phyloP scores from a whole-genome alignment of 2,797 vertebrate species.

The Sebastes trivittatus region DNA sequence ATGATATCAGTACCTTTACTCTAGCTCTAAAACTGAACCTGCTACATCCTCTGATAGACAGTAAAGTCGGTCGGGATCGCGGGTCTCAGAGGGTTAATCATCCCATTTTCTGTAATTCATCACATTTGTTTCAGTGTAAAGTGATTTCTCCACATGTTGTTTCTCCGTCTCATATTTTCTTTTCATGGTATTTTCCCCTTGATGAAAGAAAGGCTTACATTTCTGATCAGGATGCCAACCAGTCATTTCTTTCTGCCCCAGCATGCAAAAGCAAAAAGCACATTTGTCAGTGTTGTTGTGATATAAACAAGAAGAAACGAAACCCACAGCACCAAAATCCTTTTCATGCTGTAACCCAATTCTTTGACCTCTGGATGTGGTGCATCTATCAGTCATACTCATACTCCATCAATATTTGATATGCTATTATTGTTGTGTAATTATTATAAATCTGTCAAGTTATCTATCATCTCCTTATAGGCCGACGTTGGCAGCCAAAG shows the following conservation, averaged over 20 bases:
- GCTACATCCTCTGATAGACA: too few species aligned
- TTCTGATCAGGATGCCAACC: conserved; percentile 11
- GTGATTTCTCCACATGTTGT: neutral
- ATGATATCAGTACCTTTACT: too few species aligned
- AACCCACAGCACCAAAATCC: neutral
- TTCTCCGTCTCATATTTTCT: neutral
- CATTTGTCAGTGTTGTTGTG: conserved; percentile 25
- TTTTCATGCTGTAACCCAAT: conserved; percentile 29
- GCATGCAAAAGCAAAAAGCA: conserved; percentile 24
- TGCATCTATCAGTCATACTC: neutral
- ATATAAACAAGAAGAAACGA: conserved; percentile 29
- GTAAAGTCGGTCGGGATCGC: too few species aligned
- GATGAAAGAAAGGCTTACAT: conserved; percentile 1
- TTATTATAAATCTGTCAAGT: conserved; percentile 32
- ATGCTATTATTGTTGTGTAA: conserved; percentile 10
- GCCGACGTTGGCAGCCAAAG: conserved; percentile 49
- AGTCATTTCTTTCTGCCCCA: conserved; percentile 4
- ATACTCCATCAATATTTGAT: conserved; percentile 7
- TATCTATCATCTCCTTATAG: conserved; percentile 33
- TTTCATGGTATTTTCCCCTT: neutral
- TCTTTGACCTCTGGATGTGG: conserved; percentile 21
- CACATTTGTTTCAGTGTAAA: conserved; percentile 21
- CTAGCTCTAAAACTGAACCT: too few species aligned
- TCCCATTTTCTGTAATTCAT: conserved; percentile 9
- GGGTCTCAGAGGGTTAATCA: neutral